A percentile compares a stretch with the other conserved stretches of the same genome.
Evolutionary conservation across 2,888 invertebrate species (phyloP).

Genomic region (Halocaridina rubra): DNA sequence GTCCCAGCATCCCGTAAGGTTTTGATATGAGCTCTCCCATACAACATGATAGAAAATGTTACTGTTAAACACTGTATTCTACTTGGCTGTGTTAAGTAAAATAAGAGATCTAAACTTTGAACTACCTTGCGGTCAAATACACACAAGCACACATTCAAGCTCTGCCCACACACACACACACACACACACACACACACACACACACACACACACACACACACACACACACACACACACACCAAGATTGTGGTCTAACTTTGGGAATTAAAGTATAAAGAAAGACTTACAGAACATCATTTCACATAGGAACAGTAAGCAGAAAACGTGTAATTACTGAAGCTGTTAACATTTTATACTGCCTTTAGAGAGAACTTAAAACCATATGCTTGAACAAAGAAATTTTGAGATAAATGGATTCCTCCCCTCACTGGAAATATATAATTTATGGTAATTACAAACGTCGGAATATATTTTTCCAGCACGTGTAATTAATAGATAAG

Average conservation of each 20-base stretch:
- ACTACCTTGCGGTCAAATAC: not conserved
- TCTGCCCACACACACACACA: not conserved
- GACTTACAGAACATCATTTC: not conserved
- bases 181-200: not conserved
- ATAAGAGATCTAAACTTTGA: too few relatives aligned
- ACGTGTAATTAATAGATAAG: too few relatives aligned
- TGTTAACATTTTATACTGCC: not conserved
- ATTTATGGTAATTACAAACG: too few relatives aligned
- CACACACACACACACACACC: not conserved
- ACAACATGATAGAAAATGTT: not conserved
- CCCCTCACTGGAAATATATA: too few relatives aligned
- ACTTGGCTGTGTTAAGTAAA: too few relatives aligned
- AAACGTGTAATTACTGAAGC: not conserved
- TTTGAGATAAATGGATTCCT: too few relatives aligned
- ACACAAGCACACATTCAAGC: not conserved
- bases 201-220: not conserved
- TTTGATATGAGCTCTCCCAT: not conserved
- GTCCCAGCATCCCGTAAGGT: not conserved
- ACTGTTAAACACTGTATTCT: not conserved
- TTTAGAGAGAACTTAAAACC: too few relatives aligned
- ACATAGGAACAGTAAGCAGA: not conserved
- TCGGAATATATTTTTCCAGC: too few relatives aligned
- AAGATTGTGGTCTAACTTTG: too few relatives aligned
- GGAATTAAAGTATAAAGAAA: not conserved
- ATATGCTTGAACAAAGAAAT: too few relatives aligned